Percentiles rank a stretch among this genome's conserved stretches.
phyloP scores from a whole-genome alignment of 1,140 invertebrate genomes.

The Caenorhabditis brenneri region DNA sequence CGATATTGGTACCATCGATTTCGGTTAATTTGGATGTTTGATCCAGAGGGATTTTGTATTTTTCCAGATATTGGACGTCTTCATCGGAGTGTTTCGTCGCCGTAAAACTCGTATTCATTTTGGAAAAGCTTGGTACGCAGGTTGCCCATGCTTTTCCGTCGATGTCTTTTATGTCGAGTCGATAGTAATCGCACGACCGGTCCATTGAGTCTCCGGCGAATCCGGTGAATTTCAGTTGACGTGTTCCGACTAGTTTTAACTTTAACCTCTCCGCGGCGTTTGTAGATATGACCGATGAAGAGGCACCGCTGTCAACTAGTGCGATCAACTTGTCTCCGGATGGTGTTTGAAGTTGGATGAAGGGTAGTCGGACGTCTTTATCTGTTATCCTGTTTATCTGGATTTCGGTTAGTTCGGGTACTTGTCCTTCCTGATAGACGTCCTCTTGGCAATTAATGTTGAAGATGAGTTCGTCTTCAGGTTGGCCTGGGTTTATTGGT shows the following conservation, averaged over 20 bases:
- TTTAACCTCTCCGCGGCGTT: background rate
- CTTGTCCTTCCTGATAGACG: too few species aligned
- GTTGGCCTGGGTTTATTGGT: too few species aligned
- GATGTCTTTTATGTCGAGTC: background rate
- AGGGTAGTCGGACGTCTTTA: background rate
- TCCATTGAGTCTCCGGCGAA: background rate
- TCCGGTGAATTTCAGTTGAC: background rate
- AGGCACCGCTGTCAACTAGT: background rate
- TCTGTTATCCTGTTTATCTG: background rate
- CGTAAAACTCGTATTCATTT: background rate
- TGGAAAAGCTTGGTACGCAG: background rate
- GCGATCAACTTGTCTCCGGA: background rate
- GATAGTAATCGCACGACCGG: background rate
- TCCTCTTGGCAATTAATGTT: too few species aligned
- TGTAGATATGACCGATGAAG: background rate
- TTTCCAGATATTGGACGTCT: background rate
- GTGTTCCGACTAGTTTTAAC: background rate
- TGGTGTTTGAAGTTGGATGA: background rate
- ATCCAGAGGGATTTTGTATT: background rate
- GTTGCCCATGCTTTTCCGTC: background rate
- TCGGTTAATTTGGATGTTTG: too few species aligned
- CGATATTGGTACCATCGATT: background rate
- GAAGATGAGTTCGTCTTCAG: too few species aligned
- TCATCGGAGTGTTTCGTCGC: background rate
- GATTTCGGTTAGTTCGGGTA: background rate